Conservation (phyloP, 1,140 invertebrate species). For the Bombyx mori region ASM3026992v2 NC_085116.1:12104501-12105000, state of each 20-base stretch:
- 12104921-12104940: neutral
- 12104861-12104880: too few species aligned
- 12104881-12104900: neutral
- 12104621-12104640: conserved; percentile 8
- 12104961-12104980: neutral
- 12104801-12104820: too few species aligned
- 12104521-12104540: neutral
- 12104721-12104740: conserved; percentile 17
- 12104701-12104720: conserved; percentile 6
- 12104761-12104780: neutral
- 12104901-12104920: neutral
- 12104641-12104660: conserved; percentile 20
- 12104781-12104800: too few species aligned
- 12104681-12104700: conserved; percentile 10
- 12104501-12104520: neutral
- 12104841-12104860: too few species aligned
- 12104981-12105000: conserved; percentile 8
- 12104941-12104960: neutral
- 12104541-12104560: neutral
- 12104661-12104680: conserved; percentile 9
- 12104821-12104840: too few species aligned
- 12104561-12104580: conserved; percentile 6
- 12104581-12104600: conserved; percentile 15
- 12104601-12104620: conserved; percentile 22
- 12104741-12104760: conserved; percentile 15